These are phyloP conservation scores for Chaetodon trifascialis DNA, from an alignment of 2,113 vertebrate species.

Conservation along the genomic window DNA sequence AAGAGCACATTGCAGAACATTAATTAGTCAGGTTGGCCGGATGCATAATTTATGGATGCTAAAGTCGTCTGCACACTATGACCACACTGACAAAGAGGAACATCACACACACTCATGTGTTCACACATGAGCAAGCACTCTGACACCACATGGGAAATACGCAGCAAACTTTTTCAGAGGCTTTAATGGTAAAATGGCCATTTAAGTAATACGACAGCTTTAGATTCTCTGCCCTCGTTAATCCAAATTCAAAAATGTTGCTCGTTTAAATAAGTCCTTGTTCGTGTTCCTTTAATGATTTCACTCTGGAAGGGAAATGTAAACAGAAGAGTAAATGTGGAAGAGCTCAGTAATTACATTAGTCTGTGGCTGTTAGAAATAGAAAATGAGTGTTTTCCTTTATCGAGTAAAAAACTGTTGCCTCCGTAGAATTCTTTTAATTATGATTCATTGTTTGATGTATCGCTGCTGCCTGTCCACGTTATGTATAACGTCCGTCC, in stretches of 20 bases:
- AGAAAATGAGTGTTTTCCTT: too few species aligned
- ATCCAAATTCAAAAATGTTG: background rate
- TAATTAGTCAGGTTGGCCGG: slow-evolving; percentile 45
- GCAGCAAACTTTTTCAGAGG: slow-evolving; percentile 17
- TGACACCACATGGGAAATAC: slow-evolving; percentile 20
- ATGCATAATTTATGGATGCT: slow-evolving; percentile 53
- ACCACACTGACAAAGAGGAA: background rate
- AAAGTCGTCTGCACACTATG: slow-evolving; percentile 26
- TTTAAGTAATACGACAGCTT: slow-evolving; percentile 2
- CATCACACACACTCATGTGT: background rate
- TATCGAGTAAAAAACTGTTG: background rate
- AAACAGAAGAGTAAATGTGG: background rate
- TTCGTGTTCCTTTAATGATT: background rate
- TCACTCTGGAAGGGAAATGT: background rate
- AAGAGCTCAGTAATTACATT: background rate
- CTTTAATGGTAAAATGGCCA: slow-evolving; percentile 6
- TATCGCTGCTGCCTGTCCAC: too few species aligned
- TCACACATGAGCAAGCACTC: slow-evolving; percentile 20
- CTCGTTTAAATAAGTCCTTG: background rate
- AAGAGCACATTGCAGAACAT: slow-evolving; percentile 36
- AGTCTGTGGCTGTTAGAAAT: background rate
- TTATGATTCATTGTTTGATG: too few species aligned
- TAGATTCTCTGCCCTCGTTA: slow-evolving; percentile 1
- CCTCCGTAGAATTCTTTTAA: background rate
- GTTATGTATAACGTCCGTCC: background rate